Percentiles rank a stretch among this genome's conserved stretches.
Conservation (phyloP, 2,888 invertebrate genomes). For the Rhogogaster chlorosoma region DNA sequence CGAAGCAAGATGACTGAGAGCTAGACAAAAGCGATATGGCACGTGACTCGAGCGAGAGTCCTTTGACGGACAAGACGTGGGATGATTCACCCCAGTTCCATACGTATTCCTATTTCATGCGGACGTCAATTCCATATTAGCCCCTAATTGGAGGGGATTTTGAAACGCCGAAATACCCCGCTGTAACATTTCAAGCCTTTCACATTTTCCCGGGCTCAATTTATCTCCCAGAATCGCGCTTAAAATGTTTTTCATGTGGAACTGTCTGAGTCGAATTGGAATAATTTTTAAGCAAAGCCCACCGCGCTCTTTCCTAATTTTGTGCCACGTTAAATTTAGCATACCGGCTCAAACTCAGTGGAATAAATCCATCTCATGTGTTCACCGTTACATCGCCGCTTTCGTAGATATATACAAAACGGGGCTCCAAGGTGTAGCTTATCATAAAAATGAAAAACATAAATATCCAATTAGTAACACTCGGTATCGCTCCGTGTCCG, state of each 20-base stretch:
- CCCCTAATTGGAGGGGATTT: conserved; percentile 20
- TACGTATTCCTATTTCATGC: neutral
- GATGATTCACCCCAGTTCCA: neutral
- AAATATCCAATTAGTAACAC: conserved; percentile 26
- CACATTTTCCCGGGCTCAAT: neutral
- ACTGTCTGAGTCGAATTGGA: neutral
- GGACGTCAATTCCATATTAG: conserved; percentile 5
- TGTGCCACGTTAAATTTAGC: neutral
- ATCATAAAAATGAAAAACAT: neutral
- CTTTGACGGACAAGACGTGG: neutral
- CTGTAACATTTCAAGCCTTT: conserved; percentile 1
- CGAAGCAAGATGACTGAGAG: conserved; percentile 17
- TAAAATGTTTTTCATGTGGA: conserved; percentile 24
- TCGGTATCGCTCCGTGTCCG: conserved; percentile 4
- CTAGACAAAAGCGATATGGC: conserved; percentile 35
- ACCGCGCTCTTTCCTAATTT: neutral
- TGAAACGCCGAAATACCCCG: neutral
- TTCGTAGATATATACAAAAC: neutral
- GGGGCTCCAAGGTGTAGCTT: neutral
- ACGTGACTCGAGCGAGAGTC: conserved; percentile 18
- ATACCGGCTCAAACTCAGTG: neutral
- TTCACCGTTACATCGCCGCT: neutral
- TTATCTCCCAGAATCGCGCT: neutral
- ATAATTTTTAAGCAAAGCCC: neutral
- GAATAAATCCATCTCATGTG: conserved; percentile 1